Percentiles rank a stretch among this genome's conserved stretches.
These are phyloP conservation scores for Camponotus pennsylvanicus DNA, from an alignment of 1,140 invertebrate species.

Conservation along the genomic window DNA sequence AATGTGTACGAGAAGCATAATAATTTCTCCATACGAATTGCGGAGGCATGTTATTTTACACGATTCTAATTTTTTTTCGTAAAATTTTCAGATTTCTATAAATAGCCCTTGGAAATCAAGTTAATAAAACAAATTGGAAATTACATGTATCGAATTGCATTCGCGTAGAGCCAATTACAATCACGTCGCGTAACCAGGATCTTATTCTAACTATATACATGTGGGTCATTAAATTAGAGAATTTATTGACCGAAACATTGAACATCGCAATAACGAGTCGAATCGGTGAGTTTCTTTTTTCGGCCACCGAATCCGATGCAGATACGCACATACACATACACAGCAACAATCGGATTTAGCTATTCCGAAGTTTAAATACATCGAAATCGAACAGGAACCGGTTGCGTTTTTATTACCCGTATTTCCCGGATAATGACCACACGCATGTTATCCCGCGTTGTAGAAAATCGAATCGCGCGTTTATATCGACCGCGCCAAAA, in stretches of 20 bases:
- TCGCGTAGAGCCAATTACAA: not conserved
- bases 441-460: conserved; percentile 57
- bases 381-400: conserved; percentile 13
- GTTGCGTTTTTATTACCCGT: conserved; percentile 68
- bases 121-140: conserved; percentile 28
- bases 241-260: conserved; percentile 25
- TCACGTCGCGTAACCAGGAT: conserved; percentile 17
- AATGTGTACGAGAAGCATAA: not conserved
- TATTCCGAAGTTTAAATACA: conserved; percentile 63
- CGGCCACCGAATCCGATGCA: not conserved
- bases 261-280: conserved; percentile 12
- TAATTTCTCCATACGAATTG: not conserved
- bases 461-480: conserved; percentile 37
- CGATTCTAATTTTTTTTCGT: conserved; percentile 13
- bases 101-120: not conserved
- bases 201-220: conserved; percentile 13
- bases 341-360: conserved; percentile 39
- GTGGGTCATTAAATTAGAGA: conserved; percentile 17
- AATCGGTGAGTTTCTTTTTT: conserved; percentile 15
- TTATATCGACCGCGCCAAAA: conserved; percentile 39
- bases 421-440: conserved; percentile 64
- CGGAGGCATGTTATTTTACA: not conserved
- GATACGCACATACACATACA: not conserved
- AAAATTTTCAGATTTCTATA: conserved; percentile 2
- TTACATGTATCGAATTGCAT: not conserved